A percentile compares a stretch with the other conserved stretches of the same genome.
Conservation (phyloP, 2,888 invertebrate genomes). For the Xestia c-nigrum region DNA sequence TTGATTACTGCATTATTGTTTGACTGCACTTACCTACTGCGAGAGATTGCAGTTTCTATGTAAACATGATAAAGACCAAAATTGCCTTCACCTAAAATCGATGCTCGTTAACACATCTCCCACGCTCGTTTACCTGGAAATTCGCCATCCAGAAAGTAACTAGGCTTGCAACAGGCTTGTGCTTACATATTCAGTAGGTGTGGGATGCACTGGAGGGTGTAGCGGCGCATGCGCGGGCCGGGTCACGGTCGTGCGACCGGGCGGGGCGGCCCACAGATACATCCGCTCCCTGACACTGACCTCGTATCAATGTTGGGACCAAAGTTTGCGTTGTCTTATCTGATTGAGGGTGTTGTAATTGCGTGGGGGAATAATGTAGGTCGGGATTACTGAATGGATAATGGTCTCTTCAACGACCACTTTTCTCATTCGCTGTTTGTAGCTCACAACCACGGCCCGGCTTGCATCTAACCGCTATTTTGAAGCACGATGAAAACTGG, state of each 20-base stretch:
- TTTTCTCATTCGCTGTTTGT: neutral
- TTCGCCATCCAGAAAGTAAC: slow-evolving; percentile 22
- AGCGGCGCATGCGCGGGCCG: slow-evolving; percentile 50
- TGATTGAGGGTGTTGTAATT: slow-evolving; percentile 10
- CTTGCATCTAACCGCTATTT: neutral
- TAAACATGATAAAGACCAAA: neutral
- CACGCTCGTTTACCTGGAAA: slow-evolving; percentile 22
- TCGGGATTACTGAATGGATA: slow-evolving; percentile 6
- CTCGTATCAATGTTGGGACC: slow-evolving; percentile 44
- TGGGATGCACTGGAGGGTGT: slow-evolving; percentile 45
- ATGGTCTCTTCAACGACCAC: neutral
- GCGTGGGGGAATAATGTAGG: neutral
- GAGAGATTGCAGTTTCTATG: neutral
- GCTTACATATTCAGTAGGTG: slow-evolving; percentile 31
- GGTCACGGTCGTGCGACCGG: slow-evolving; percentile 50
- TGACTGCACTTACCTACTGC: neutral
- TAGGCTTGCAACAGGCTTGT: slow-evolving; percentile 45
- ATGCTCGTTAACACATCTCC: neutral
- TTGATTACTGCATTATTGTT: slow-evolving; percentile 12
- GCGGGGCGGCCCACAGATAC: slow-evolving; percentile 47
- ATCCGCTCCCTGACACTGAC: slow-evolving; percentile 65
- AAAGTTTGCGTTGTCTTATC: slow-evolving; percentile 21
- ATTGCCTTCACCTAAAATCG: neutral
- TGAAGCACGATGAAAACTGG: neutral
- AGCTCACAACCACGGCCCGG: neutral